These are phyloP conservation scores for Eurosta solidaginis DNA, from an alignment of 1,140 invertebrate species.

Conservation along the genomic window DNA sequence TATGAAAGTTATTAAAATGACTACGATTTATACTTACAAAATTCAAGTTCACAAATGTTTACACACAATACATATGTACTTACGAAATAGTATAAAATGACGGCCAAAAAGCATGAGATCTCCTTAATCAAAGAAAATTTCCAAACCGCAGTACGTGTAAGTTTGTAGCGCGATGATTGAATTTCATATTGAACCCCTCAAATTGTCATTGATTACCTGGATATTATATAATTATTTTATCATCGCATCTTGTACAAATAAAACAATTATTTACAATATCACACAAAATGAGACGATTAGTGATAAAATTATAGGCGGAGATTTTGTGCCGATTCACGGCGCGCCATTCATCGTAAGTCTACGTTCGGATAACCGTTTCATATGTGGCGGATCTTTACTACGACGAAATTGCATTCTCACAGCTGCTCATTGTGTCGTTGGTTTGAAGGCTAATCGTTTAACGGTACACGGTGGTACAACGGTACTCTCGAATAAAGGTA, in stretches of 20 bases:
- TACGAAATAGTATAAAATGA: neutral
- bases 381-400: conserved; percentile 50
- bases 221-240: neutral
- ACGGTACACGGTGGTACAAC: conserved; percentile 45
- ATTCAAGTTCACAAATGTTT: no score
- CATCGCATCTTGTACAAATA: neutral
- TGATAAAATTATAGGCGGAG: conserved; percentile 20
- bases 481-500: conserved; percentile 32
- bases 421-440: conserved; percentile 42
- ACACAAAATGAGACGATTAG: neutral
- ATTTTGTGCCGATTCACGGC: conserved; percentile 33
- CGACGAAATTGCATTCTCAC: conserved; percentile 45
- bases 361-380: conserved; percentile 38
- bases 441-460: conserved; percentile 36
- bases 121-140: neutral
- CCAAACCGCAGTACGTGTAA: neutral
- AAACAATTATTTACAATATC: neutral
- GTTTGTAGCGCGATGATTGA: neutral
- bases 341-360: conserved; percentile 50
- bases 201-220: neutral
- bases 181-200: no score
- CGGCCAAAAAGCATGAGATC: neutral
- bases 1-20: no score
- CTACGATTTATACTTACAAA: no score
- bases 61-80: no score